A percentile compares a stretch with the other conserved stretches of the same genome.
Conservation (phyloP, 2,888 invertebrate species). For the Chloroclysta siterata region DNA sequence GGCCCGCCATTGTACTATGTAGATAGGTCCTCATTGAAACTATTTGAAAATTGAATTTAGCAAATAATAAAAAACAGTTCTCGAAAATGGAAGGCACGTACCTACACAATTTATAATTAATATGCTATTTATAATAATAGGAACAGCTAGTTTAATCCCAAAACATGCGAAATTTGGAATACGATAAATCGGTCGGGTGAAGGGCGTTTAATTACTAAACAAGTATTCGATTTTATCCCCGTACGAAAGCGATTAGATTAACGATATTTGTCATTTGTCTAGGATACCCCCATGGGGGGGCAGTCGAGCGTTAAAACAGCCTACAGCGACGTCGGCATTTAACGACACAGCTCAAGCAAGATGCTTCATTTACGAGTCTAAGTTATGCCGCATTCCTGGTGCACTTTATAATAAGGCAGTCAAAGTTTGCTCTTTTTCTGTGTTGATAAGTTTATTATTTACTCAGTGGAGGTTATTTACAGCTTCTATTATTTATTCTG, state of each 20-base stretch:
- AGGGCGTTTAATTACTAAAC: not conserved
- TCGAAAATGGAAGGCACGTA: too few species aligned
- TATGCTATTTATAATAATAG: too few species aligned
- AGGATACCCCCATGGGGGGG: conserved; percentile 3
- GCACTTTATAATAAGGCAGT: conserved; percentile 22
- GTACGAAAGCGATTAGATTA: not conserved
- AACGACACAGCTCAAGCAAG: conserved; percentile 38
- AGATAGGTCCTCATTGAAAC: too few species aligned
- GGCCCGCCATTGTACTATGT: not conserved
- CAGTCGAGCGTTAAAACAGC: conserved; percentile 45
- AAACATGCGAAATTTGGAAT: too few species aligned
- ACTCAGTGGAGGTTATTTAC: conserved; percentile 8
- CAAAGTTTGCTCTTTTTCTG: conserved; percentile 2
- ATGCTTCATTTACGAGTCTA: conserved; percentile 27
- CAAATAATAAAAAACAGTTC: too few species aligned
- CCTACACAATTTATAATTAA: too few species aligned
- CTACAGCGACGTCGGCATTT: conserved; percentile 37
- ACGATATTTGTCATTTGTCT: conserved; percentile 9
- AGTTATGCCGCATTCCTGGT: conserved; percentile 35
- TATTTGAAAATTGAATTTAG: too few species aligned
- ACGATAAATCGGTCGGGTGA: too few species aligned
- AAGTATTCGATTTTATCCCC: not conserved
- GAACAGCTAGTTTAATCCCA: too few species aligned
- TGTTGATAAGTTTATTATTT: conserved; percentile 22
- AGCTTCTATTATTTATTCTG: not conserved